phyloP scores from a whole-genome alignment of 2,888 invertebrate genomes.

The Spisula subtruncata region DNA sequence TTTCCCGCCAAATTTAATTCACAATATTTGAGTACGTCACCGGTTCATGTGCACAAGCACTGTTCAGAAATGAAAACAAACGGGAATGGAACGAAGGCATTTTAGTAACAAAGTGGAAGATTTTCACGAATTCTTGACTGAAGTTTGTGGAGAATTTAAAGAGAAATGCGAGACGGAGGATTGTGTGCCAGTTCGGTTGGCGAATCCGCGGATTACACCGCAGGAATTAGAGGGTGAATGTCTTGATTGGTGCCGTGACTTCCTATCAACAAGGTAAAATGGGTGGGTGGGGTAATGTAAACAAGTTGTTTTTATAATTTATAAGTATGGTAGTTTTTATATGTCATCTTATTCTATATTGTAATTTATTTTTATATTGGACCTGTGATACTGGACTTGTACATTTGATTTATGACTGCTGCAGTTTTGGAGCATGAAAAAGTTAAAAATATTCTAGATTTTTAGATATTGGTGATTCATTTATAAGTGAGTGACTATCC shows the following conservation, averaged over 20 bases:
- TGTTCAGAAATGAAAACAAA: conserved; percentile 77
- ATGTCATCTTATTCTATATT: background rate
- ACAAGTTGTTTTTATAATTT: background rate
- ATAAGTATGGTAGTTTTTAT: background rate
- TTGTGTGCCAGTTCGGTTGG: conserved; percentile 73
- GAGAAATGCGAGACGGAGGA: conserved; percentile 76
- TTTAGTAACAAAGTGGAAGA: conserved; percentile 72
- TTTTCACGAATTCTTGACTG: conserved; percentile 79
- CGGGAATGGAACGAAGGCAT: conserved; percentile 77
- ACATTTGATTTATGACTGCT: background rate
- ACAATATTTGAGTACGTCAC: conserved; percentile 67
- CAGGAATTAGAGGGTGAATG: conserved; percentile 85
- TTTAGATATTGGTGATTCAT: no score
- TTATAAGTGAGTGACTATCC: background rate
- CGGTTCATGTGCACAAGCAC: conserved; percentile 72
- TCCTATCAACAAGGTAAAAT: conserved; percentile 80
- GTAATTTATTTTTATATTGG: no score
- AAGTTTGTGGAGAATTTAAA: conserved; percentile 78
- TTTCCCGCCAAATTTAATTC: conserved; percentile 52
- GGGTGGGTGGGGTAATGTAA: conserved; percentile 71
- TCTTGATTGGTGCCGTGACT: conserved; percentile 84
- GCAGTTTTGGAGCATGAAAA: background rate
- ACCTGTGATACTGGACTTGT: background rate
- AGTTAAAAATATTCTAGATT: no score
- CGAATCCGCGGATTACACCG: conserved; percentile 74